These are phyloP conservation scores for Brachyhypopomus gauderio DNA, from an alignment of 2,113 vertebrate genomes.

Conservation along the genomic window DNA sequence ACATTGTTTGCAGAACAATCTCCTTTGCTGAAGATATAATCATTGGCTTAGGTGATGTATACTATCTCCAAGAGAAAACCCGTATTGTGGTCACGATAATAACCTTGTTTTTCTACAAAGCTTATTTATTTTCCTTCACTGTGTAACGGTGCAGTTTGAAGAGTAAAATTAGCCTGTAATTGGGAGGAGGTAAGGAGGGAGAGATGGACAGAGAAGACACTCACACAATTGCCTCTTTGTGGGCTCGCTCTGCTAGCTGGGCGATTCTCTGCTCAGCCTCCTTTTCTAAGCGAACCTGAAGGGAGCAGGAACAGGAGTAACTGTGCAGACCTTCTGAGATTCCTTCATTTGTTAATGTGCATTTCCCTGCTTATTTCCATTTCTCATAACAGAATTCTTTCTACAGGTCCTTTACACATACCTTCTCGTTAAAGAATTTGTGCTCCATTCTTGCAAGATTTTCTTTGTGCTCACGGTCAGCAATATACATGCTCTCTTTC, in stretches of 20 bases:
- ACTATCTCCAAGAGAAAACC: constrained; percentile 59
- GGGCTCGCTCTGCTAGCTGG: constrained; percentile 74
- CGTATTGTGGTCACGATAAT: constrained; percentile 65
- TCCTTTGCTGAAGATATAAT: constrained; percentile 65
- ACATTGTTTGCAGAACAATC: constrained; percentile 45
- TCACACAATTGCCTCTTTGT: constrained; percentile 83
- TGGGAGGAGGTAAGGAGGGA: constrained; percentile 41
- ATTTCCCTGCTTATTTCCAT: not conserved
- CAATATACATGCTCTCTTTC: constrained; percentile 73
- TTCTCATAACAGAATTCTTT: constrained; percentile 16
- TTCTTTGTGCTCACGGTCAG: constrained; percentile 77
- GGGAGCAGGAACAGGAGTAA: constrained; percentile 40
- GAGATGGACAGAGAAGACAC: constrained; percentile 59
- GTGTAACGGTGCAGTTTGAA: constrained; percentile 60
- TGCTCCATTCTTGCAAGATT: constrained; percentile 75
- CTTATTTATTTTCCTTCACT: constrained; percentile 61
- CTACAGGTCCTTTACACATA: constrained; percentile 53
- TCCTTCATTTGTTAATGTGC: not conserved
- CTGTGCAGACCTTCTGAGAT: not conserved
- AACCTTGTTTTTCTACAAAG: constrained; percentile 61
- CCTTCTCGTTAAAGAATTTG: constrained; percentile 85
- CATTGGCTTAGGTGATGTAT: constrained; percentile 65
- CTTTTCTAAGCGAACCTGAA: constrained; percentile 76
- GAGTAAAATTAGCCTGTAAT: constrained; percentile 64
- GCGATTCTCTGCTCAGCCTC: constrained; percentile 80